Evolutionary conservation across 2,888 invertebrate species (phyloP).

Genomic region (Creontiades dilutus): DNA sequence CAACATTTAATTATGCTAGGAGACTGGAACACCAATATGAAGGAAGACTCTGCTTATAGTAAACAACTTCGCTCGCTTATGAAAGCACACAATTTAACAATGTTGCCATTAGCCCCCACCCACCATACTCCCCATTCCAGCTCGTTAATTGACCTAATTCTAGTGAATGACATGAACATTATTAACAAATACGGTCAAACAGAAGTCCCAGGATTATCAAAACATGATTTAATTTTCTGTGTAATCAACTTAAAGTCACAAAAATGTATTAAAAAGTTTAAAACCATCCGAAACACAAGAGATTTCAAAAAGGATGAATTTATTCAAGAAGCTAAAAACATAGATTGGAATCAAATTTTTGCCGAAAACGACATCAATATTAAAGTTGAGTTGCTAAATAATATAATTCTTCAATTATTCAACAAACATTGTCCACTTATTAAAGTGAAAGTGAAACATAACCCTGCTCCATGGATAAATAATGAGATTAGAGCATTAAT

Average conservation of each 20-base stretch:
- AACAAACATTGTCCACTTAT: neutral
- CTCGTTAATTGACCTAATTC: slow-evolving; percentile 21
- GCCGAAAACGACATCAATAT: neutral
- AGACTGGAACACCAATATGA: neutral
- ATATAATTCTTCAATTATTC: neutral
- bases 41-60: neutral
- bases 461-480: neutral
- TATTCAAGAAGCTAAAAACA: too few species aligned
- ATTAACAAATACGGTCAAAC: neutral
- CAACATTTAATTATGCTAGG: neutral
- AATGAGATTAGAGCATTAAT: neutral
- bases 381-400: neutral
- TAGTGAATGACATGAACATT: neutral
- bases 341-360: too few species aligned
- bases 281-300: neutral
- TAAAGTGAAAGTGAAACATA: neutral
- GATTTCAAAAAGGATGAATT: neutral
- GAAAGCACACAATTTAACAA: neutral
- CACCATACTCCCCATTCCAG: slow-evolving; percentile 42
- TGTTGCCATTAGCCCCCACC: neutral
- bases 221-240: slow-evolving; percentile 31
- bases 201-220: neutral
- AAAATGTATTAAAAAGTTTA: neutral
- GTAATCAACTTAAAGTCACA: neutral
- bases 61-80: neutral